A percentile compares a stretch with the other conserved stretches of the same genome.
These are phyloP conservation scores for Gymnocephalus cernua DNA, from an alignment of 2,113 vertebrate species.

Conservation along the genomic window DNA sequence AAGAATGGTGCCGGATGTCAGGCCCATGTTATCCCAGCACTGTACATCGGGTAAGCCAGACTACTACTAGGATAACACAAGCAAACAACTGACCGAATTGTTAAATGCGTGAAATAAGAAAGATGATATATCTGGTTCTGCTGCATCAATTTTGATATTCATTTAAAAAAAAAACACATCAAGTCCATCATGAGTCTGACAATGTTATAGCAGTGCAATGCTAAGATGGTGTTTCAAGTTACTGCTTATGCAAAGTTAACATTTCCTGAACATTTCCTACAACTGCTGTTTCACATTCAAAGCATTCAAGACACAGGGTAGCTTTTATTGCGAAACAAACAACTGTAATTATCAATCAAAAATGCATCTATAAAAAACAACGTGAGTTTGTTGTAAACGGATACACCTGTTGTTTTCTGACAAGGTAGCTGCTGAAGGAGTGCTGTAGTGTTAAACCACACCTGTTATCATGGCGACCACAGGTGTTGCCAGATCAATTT, in stretches of 20 bases:
- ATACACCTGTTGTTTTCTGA: neutral
- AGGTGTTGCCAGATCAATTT: neutral
- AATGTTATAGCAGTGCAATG: neutral
- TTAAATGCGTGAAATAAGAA: neutral
- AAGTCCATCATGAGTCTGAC: too few species aligned
- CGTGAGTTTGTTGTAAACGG: neutral
- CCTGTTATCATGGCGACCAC: neutral
- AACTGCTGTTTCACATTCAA: neutral
- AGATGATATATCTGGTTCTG: neutral
- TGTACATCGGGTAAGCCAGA: too few species aligned
- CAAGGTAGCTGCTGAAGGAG: neutral
- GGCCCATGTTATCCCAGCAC: too few species aligned
- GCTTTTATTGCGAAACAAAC: neutral
- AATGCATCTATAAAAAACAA: neutral
- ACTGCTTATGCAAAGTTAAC: neutral
- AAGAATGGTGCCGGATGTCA: too few species aligned
- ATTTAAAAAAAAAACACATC: neutral
- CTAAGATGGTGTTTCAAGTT: neutral
- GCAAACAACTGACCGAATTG: neutral
- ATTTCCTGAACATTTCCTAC: neutral
- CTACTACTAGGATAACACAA: too few species aligned
- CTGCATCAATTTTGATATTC: neutral
- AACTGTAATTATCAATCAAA: neutral
- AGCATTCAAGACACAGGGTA: neutral
- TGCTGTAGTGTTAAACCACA: neutral